Conservation (phyloP, 2,797 vertebrate species). For the Sebastes vulpes region DNA sequence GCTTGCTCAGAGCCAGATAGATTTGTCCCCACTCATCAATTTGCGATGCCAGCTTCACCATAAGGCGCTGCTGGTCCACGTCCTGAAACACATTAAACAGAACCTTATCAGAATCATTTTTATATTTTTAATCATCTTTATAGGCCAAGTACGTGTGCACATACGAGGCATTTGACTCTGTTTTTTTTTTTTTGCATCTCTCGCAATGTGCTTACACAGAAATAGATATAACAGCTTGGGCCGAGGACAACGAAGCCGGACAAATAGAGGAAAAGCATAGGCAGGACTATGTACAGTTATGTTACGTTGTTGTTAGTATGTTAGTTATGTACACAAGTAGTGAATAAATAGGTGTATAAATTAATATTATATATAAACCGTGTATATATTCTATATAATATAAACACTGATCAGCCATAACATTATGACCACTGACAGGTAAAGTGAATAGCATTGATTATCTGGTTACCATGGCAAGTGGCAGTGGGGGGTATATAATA, state of each 20-base stretch:
- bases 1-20: neutral
- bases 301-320: too few species aligned
- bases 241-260: neutral
- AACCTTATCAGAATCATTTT: neutral
- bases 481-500: too few species aligned
- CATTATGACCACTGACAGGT: too few species aligned
- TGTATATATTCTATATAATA: too few species aligned
- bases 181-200: neutral
- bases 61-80: neutral
- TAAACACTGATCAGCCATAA: too few species aligned
- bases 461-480: too few species aligned
- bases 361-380: too few species aligned
- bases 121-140: neutral
- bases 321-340: too few species aligned
- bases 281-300: too few species aligned
- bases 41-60: neutral
- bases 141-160: neutral
- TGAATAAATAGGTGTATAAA: too few species aligned
- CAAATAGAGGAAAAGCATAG: too few species aligned
- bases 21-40: neutral
- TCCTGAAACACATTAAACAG: neutral
- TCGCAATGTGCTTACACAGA: neutral
- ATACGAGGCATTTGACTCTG: neutral
- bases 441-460: too few species aligned
- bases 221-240: neutral